Evolutionary conservation across 2,113 vertebrate species (phyloP), one percentile per base, ranked within the genome.

Genomic region (Cathartes aura): DNA sequence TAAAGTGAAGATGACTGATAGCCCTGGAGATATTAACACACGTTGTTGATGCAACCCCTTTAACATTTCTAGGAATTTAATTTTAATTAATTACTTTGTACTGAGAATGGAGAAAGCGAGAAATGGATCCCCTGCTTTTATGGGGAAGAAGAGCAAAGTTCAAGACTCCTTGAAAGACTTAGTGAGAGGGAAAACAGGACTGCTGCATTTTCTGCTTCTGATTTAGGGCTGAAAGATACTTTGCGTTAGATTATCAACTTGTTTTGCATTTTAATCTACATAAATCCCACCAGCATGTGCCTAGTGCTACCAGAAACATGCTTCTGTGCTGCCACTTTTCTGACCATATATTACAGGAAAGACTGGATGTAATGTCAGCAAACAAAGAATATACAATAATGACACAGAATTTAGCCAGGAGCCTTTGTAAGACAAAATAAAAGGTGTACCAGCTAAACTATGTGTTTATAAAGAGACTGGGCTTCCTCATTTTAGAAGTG

Each of bases 181-280:
- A 62, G 90, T 15, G 80, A 87, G 66, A 85, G 88, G 45, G 47
- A 95, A 96, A 95, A 89, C n/a, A 78, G 62, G 72, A 26, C 66
- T 80, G 47, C 75, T 94, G 88, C 30, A 5, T 84, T 94, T 91
- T 86, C 76, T 43, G 38, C 63, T 72, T 32, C 89, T 66, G 79
- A 59, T 83, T 83, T 30, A 40, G 66, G 81, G 58, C 76, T 82
- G 40, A 59, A 26, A 87, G 68, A 75, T 27, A 12, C 23, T 94
- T 84, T 86, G 81, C 76, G 79, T 88, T 42, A 20, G 60, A 73
- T 95, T 89, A 89, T 86, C 74, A 66, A 38, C 85, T 84, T 74
- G 32, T 34, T 92, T 94, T 94, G 60, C 86, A 58, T 97, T 94
- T 95, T 86, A 79, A 93, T 93, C 93, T 95, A n/a, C 91, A 48